These are phyloP conservation scores for Pseudonaja textilis DNA, from an alignment of 2,113 vertebrate species.

Conservation along the genomic window DNA sequence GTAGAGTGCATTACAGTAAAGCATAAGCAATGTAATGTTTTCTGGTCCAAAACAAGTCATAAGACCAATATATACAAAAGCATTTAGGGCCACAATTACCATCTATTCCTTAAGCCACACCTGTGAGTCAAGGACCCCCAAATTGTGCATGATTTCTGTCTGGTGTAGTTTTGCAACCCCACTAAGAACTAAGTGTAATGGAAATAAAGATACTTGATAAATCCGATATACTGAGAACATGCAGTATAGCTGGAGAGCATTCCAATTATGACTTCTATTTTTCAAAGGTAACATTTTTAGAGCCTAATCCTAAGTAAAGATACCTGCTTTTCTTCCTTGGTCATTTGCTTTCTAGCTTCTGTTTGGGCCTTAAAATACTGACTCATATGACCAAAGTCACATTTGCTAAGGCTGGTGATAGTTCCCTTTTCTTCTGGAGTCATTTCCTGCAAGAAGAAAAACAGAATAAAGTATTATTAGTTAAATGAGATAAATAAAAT, in stretches of 20 bases:
- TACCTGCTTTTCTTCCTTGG: constrained; percentile 94
- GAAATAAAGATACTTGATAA: background rate
- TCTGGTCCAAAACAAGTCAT: background rate
- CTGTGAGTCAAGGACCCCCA: background rate
- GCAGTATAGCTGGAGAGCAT: constrained; percentile 28
- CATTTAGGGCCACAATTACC: background rate
- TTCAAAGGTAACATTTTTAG: background rate
- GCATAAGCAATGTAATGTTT: background rate
- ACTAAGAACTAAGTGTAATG: background rate
- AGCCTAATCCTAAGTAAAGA: constrained; percentile 31
- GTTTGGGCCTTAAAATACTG: constrained; percentile 93
- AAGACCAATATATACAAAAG: background rate
- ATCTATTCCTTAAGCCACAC: background rate
- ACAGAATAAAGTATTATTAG: background rate
- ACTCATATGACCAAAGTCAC: constrained; percentile 89
- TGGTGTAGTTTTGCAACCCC: background rate
- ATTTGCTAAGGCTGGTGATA: constrained; percentile 89
- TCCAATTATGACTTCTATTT: constrained; percentile 26
- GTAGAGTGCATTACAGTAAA: background rate
- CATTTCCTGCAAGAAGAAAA: constrained; percentile 85
- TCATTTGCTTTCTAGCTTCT: constrained; percentile 94
- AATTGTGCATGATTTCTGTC: background rate
- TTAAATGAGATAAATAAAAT: background rate
- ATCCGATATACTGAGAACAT: background rate
- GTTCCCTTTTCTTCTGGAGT: constrained; percentile 87